Base-by-base conservation (phyloP, 2,888 invertebrate genomes). In the Platycheirus rosarum region DNA sequence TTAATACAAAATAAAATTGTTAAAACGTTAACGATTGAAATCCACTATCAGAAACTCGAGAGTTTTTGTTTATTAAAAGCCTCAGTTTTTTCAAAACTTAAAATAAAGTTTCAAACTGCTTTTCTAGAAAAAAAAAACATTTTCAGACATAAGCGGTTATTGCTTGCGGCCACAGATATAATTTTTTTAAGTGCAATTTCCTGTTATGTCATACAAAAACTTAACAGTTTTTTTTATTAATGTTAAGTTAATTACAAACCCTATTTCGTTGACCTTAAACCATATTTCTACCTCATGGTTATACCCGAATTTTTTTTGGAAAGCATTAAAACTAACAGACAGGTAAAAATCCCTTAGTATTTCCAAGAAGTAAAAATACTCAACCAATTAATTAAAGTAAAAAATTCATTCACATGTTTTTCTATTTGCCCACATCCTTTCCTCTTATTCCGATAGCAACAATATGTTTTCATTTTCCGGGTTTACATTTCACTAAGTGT, bases 51-150 rank as follows among this genome's bases (percentile, higher is more conserved):
- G 32, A 37, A 49, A 14, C 40, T 29, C 29, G 26, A 42, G 8
- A 14, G 26, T 42, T 49, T 49, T 48, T 23, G 26, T 13, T 48
- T 26, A 23, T 65, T 14, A 20, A 65, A 49, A 14, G 14, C 49
- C 14, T 23, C 14, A 35, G 9, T 65, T 65, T 65, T 49, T 49
- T 49, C 26, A 48, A 49, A 20, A 40, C 13, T 60, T 9, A 26
- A 44, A 60, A 46, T 16, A 2, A 35, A 62, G 23, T 44, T 55
- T 55, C 23, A 55, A 55, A 55, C 7, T 23, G 13, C 23, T 23
- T 40, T 55, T 55, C 20, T 9, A 32, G 55, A 55, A 13, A 55
- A 55, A 13, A 55, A 55, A 40, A 13, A 13, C 13, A 13, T 40
- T 40, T n/a, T 40, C 13, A 2, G 37, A 40, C 37, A 40, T 40